Evolutionary conservation across 2,113 vertebrate species (phyloP).

Genomic region (Morphnarchus princeps): DNA sequence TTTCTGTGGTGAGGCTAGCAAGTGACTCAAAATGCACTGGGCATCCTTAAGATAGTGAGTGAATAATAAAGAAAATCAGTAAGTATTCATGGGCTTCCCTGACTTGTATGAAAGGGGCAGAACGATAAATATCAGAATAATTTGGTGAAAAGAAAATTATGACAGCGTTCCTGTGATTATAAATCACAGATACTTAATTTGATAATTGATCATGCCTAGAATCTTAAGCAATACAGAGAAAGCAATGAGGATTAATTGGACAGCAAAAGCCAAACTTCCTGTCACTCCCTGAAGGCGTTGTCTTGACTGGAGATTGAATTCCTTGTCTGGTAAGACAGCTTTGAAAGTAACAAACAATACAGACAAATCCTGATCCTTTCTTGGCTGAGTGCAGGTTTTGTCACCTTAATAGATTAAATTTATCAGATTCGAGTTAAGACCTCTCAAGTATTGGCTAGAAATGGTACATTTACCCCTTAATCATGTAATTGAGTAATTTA

Average conservation of each 20-base stretch:
- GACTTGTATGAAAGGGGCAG: not conserved
- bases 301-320: not conserved
- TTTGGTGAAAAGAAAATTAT: not conserved
- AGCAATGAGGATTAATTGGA: not conserved
- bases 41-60: not conserved
- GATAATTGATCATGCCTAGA: not conserved
- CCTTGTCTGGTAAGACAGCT: not conserved
- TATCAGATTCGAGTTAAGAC: not conserved
- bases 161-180: not conserved
- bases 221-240: not conserved
- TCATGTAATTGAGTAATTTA: not conserved
- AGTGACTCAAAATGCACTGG: not conserved
- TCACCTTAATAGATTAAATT: not conserved
- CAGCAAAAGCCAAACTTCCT: not conserved
- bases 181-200: not conserved
- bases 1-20: not conserved
- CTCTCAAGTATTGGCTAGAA: not conserved
- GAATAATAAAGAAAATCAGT: not conserved
- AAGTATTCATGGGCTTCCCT: not conserved
- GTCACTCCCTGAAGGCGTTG: not conserved
- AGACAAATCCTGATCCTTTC: not conserved
- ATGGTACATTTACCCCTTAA: not conserved
- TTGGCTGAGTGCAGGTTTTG: not conserved
- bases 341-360: not conserved
- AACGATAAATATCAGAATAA: not conserved